These are phyloP conservation scores for Florisuga fusca DNA, from an alignment of 2,797 vertebrate species.

Conservation along the genomic window DNA sequence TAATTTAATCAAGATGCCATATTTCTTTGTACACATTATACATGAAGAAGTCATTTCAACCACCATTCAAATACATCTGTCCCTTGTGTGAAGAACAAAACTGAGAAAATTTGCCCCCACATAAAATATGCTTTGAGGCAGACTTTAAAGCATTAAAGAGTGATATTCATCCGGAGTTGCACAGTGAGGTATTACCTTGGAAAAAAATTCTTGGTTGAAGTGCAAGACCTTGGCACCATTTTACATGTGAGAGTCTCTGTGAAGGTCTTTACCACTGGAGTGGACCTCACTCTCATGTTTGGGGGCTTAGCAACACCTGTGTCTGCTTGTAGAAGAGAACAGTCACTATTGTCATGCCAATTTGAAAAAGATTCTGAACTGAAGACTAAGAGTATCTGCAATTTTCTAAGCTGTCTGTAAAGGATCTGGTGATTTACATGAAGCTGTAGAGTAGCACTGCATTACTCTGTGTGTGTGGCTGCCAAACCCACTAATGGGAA, in stretches of 20 bases:
- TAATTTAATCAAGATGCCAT: background rate
- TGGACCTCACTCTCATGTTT: background rate
- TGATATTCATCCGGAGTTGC: background rate
- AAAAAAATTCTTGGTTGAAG: background rate
- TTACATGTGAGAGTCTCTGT: rapidly evolving
- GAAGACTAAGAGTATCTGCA: background rate
- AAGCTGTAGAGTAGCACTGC: background rate
- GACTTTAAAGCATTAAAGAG: background rate
- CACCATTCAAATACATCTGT: background rate
- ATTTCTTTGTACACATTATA: background rate
- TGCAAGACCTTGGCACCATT: background rate
- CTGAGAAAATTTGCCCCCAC: rapidly evolving
- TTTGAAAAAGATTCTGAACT: background rate
- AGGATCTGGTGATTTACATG: background rate
- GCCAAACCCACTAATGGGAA: slow-evolving; percentile 27
- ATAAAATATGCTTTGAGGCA: background rate
- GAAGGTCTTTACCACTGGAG: rapidly evolving
- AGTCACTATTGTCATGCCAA: background rate
- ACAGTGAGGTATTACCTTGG: background rate
- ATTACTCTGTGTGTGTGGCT: background rate
- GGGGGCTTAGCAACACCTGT: background rate
- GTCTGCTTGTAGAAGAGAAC: background rate
- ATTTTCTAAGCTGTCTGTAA: background rate
- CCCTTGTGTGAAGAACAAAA: background rate
- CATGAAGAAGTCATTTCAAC: background rate